Conservation (phyloP, 2,113 vertebrate species). For the Proterorhinus semilunaris region DNA sequence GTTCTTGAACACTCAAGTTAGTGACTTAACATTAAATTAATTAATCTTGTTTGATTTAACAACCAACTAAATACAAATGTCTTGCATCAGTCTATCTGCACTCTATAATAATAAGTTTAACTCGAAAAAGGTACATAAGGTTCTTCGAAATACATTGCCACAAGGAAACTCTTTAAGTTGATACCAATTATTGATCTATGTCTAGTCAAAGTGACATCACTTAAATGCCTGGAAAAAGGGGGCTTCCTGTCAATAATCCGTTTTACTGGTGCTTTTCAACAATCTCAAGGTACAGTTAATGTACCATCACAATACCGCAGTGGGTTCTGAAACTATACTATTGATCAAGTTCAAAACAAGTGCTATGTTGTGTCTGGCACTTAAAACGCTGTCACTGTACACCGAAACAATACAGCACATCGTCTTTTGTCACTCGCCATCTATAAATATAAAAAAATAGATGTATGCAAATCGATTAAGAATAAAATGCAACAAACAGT, state of each 20-base stretch:
- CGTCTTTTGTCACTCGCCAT: conserved; percentile 5
- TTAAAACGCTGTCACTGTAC: conserved; percentile 5
- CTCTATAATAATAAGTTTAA: background rate
- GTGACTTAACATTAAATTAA: background rate
- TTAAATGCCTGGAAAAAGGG: background rate
- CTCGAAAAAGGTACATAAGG: background rate
- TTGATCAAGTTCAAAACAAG: background rate
- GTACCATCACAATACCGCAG: background rate
- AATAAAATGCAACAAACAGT: background rate
- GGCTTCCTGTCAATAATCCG: background rate
- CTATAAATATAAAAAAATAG: background rate
- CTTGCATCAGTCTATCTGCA: background rate
- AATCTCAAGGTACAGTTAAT: background rate
- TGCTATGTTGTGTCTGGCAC: background rate
- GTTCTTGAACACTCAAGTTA: conserved; percentile 6
- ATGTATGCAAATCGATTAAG: background rate
- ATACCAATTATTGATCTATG: background rate
- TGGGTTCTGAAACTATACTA: background rate
- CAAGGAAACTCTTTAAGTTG: background rate
- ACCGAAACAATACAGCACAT: conserved; percentile 3
- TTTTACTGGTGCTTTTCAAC: background rate
- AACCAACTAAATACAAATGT: background rate
- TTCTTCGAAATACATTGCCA: background rate
- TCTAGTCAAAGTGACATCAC: background rate
- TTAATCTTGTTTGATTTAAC: background rate